These are phyloP conservation scores for Ramazzottius varieornatus DNA, from an alignment of 2,888 invertebrate genomes.

Conservation along the genomic window DNA sequence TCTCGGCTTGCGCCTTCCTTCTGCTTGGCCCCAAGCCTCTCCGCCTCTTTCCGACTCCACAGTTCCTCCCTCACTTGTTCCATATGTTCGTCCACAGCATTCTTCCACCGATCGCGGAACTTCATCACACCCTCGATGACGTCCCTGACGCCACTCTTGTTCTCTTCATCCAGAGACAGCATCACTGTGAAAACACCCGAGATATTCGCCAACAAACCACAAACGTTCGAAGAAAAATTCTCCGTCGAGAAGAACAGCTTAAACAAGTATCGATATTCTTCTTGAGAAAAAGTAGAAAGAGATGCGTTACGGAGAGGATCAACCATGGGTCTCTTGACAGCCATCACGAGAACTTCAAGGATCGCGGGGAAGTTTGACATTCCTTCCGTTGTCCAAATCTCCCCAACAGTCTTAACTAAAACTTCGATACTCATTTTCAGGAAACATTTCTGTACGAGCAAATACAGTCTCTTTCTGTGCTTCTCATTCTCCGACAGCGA, in stretches of 20 bases:
- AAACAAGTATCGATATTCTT: background rate
- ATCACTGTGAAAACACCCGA: background rate
- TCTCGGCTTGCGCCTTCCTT: background rate
- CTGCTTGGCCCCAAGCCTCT: background rate
- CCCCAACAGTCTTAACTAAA: background rate
- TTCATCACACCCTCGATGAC: background rate
- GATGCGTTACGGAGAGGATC: background rate
- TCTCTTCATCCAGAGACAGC: background rate
- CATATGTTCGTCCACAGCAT: background rate
- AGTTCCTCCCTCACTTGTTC: background rate
- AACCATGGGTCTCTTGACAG: background rate
- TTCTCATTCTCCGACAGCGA: background rate
- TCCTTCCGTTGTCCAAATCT: background rate
- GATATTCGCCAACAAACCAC: background rate
- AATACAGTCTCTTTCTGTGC: background rate
- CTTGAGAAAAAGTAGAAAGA: too few relatives aligned
- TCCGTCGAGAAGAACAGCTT: background rate
- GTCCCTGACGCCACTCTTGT: background rate
- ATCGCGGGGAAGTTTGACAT: background rate
- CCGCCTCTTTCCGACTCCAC: background rate
- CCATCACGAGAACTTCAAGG: background rate
- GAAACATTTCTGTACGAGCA: background rate
- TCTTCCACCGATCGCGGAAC: background rate
- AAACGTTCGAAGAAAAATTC: background rate
- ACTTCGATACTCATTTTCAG: background rate